phyloP scores from a whole-genome alignment of 35 echinoderm and acorn worm genomes.

The Stichopus chloronotus region DNA sequence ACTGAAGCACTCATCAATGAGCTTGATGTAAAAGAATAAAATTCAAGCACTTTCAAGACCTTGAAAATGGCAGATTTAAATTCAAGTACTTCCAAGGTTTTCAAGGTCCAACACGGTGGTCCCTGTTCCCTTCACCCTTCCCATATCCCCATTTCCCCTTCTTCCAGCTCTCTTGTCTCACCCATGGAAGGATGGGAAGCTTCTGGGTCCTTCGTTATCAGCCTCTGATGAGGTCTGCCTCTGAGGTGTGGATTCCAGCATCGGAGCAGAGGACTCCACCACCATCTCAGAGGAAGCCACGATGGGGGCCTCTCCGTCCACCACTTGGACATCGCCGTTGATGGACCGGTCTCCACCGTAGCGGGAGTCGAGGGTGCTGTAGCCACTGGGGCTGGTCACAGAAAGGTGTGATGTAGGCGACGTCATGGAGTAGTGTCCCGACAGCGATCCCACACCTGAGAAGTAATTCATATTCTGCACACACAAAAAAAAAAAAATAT shows the following conservation, averaged over 20 bases:
- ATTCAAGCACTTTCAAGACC: background rate
- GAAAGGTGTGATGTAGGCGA: constrained; percentile 53
- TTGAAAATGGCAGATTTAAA: background rate
- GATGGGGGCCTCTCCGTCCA: constrained; percentile 73
- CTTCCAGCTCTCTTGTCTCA: background rate
- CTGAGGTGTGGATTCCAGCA: constrained; percentile 35
- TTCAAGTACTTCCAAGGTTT: too few relatives aligned
- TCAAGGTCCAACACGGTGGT: background rate
- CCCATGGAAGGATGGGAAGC: constrained; percentile 54
- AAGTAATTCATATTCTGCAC: constrained; percentile 90
- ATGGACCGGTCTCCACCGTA: constrained; percentile 61
- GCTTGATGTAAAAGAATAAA: background rate
- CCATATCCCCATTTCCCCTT: too few relatives aligned
- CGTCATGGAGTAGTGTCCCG: constrained; percentile 72
- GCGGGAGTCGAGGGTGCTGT: constrained; percentile 79
- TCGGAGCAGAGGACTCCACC: constrained; percentile 48
- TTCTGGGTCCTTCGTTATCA: constrained; percentile 21
- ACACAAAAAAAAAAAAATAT: background rate
- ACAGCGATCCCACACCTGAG: constrained; percentile 86
- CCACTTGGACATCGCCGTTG: constrained; percentile 51
- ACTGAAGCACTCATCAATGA: background rate
- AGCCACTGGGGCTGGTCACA: constrained; percentile 77
- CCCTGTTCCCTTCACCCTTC: background rate
- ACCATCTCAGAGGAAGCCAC: constrained; percentile 47
- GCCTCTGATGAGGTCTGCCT: background rate